phyloP scores from a whole-genome alignment of 1,140 invertebrate species.

The Listronotus bonariensis region DNA sequence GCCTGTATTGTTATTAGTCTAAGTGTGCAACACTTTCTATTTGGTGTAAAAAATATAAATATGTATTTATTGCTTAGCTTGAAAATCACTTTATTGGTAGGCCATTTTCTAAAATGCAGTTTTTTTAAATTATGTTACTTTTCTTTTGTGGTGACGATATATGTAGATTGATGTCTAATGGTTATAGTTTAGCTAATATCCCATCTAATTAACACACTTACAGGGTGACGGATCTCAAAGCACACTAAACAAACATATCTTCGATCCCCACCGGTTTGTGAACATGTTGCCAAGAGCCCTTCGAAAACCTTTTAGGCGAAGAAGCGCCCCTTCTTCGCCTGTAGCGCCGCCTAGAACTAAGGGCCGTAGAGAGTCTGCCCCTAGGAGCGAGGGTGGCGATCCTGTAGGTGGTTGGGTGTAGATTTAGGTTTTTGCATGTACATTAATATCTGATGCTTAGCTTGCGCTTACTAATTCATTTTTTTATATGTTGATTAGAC shows the following conservation, averaged over 20 bases:
- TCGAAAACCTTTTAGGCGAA: constrained; percentile 67
- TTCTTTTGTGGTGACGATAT: no score
- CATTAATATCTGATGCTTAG: no score
- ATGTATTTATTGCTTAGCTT: no score
- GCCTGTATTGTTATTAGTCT: no score
- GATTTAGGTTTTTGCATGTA: background rate
- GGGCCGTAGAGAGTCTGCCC: constrained; percentile 57
- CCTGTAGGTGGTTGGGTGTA: constrained; percentile 47
- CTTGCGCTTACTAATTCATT: no score
- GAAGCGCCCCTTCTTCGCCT: constrained; percentile 68
- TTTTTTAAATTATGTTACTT: no score
- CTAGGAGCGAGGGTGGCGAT: constrained; percentile 52
- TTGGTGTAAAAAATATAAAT: no score
- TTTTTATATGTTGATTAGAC: no score
- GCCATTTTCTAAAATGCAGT: no score
- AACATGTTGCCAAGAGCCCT: constrained; percentile 56
- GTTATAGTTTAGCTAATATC: background rate
- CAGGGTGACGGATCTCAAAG: constrained; percentile 50
- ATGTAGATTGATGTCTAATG: background rate
- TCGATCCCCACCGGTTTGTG: constrained; percentile 56
- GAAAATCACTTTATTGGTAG: no score
- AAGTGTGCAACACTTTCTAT: no score
- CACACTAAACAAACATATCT: constrained; percentile 44
- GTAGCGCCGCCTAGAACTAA: constrained; percentile 58
- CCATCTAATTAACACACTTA: constrained; percentile 24